These are phyloP conservation scores for Plecturocebus donacophilus DNA, from an alignment of 2,113 vertebrate species.

Conservation along the genomic window DNA sequence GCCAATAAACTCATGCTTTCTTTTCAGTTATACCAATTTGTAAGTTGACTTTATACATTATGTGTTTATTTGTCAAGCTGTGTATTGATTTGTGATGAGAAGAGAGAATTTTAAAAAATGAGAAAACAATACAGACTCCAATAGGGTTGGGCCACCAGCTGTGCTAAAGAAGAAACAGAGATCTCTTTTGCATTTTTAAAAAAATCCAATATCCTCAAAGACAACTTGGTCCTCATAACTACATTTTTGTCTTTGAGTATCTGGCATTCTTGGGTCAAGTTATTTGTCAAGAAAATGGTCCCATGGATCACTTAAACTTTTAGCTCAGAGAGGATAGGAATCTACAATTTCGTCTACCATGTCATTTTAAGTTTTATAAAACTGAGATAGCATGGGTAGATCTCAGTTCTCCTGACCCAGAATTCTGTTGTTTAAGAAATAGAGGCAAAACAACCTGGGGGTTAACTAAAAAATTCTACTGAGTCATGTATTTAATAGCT, in stretches of 20 bases:
- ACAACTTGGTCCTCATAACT: constrained; percentile 35
- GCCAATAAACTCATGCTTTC: constrained; percentile 65
- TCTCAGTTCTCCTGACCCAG: not conserved
- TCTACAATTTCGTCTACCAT: not conserved
- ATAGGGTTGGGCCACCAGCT: constrained; percentile 25
- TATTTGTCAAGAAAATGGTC: constrained; percentile 23
- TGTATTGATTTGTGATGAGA: constrained; percentile 78
- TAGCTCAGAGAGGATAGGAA: not conserved
- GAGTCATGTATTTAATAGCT: not conserved
- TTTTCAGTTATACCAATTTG: constrained; percentile 78
- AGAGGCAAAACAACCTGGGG: not conserved
- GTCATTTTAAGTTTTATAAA: not conserved
- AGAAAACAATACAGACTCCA: not conserved
- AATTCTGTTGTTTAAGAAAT: not conserved
- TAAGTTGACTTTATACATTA: constrained; percentile 78
- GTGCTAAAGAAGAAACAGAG: constrained; percentile 61
- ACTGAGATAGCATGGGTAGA: not conserved
- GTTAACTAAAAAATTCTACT: not conserved
- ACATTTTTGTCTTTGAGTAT: constrained; percentile 24
- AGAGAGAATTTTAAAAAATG: constrained; percentile 55
- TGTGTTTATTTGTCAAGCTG: constrained; percentile 80
- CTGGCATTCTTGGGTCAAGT: not conserved
- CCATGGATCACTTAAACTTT: not conserved
- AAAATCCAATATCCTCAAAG: constrained; percentile 47
- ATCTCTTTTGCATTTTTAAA: not conserved